Percentiles rank a stretch among this genome's conserved stretches.
phyloP scores from a whole-genome alignment of 1,140 invertebrate genomes.

The Procambarus virginalis region DNA sequence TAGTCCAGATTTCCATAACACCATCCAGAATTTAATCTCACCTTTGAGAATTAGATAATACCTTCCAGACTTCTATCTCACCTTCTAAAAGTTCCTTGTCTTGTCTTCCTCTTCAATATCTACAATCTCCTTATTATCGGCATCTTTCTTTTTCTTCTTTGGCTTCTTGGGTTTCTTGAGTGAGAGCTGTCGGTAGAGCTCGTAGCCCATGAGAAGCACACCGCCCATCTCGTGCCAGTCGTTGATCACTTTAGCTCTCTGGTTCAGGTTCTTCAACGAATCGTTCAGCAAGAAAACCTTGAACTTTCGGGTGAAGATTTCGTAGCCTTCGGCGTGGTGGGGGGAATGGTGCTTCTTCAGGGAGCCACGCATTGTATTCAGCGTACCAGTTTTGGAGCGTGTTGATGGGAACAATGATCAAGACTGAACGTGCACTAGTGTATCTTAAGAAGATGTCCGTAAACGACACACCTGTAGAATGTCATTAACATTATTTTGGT shows the following conservation, averaged over 20 bases:
- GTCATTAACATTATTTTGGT: neutral
- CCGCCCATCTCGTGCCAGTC: conserved; percentile 93
- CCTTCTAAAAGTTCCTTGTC: conserved; percentile 88
- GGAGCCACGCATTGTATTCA: conserved; percentile 98
- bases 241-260: conserved; percentile 83
- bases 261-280: conserved; percentile 89
- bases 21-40: no score
- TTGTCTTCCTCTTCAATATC: conserved; percentile 82
- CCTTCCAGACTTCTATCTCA: conserved; percentile 73
- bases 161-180: conserved; percentile 78
- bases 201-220: conserved; percentile 97
- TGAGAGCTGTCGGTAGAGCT: conserved; percentile 92
- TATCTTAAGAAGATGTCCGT: conserved; percentile 89
- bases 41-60: no score
- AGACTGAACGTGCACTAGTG: conserved; percentile 89
- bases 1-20: no score
- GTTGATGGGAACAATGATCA: conserved; percentile 99
- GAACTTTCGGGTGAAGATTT: conserved; percentile 84
- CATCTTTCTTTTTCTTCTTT: conserved; percentile 76
- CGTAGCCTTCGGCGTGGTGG: conserved; percentile 48
- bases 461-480: conserved; percentile 77
- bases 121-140: conserved; percentile 74
- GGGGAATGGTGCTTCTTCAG: conserved; percentile 74
- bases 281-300: conserved; percentile 93
- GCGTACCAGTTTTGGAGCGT: conserved; percentile 98